Base-by-base conservation (phyloP, 1,140 invertebrate genomes). In the Drosophila kohkoa region DNA sequence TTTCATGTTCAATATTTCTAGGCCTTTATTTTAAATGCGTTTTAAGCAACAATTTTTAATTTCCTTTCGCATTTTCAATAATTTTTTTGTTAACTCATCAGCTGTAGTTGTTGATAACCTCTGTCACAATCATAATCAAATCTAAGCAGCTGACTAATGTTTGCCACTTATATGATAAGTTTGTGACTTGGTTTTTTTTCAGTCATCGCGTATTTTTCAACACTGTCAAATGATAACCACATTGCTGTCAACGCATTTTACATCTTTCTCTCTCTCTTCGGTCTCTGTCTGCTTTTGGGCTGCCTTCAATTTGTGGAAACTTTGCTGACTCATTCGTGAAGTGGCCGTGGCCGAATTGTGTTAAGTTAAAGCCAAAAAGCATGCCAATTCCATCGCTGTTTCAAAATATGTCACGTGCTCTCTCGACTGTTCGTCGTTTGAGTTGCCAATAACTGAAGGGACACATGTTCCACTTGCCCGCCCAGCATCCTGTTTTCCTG, bases 361-460 rank as follows among this genome's bases (percentile, higher is more conserved):
- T 71, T 58, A 73, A 63, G 52, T 70, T 79, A 70, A 75, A 78
- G 75, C 46, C 45, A 67, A 62, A 60, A 49, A 46, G 7, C 32
- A 43, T 28, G 13, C 32, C 45, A 67, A 75, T 69, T 35, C 16
- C 35, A 51, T 35, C 51, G 71, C 54, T 70, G 62, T 77, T 76
- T 51, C 65, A 59, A 87, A 88, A 87, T 87, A 76, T 86, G 82
- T 86, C 83, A 86, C 83, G 82, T 86, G 76, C 79, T 64, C 79
- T 64, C 35, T 10, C 46, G 55, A 75, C 66, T 74, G 76, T 82
- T 79, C 79, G 67, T 55, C 60, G 79, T 52, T 52, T 58, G 52
- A 43, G 67, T 68, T 88, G 82, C 76, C 82, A 86, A 86, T 86
- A 86, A 73, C 66, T 85, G 75, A 62, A 46, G 77, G 79, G 79